Evolutionary conservation across 2,797 vertebrate genomes (phyloP).

Genomic region (Alcedo atthis): DNA sequence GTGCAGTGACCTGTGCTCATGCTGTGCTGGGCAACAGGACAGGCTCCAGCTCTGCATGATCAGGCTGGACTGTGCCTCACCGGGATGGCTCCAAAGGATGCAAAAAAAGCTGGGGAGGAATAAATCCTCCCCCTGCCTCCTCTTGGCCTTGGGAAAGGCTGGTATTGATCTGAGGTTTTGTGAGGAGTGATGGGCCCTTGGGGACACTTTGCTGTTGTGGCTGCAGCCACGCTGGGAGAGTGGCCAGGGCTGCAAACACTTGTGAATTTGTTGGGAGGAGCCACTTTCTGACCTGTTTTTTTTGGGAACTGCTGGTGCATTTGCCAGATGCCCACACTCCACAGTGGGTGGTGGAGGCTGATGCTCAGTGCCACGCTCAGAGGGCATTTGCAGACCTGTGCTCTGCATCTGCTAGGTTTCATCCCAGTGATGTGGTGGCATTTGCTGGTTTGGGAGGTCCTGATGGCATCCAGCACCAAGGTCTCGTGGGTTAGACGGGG

Average conservation of each 20-base stretch:
- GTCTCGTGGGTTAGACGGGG: background rate
- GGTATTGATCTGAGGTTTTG: constrained; percentile 49
- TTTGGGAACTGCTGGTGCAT: background rate
- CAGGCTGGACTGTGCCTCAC: background rate
- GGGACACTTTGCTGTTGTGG: background rate
- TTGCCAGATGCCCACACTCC: background rate
- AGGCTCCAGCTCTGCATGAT: fast-evolving
- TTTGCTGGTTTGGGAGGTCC: background rate
- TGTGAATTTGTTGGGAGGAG: background rate
- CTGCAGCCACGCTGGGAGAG: background rate
- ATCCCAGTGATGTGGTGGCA: fast-evolving
- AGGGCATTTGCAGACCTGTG: background rate
- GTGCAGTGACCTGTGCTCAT: fast-evolving
- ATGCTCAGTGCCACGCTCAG: background rate
- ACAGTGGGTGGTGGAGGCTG: background rate
- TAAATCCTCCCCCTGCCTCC: constrained; percentile 13
- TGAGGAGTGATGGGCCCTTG: background rate
- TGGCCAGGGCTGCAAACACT: background rate
- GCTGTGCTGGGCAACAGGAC: fast-evolving
- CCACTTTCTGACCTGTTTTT: constrained; percentile 39
- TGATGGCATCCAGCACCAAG: fast-evolving
- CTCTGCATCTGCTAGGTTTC: fast-evolving
- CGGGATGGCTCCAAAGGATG: background rate
- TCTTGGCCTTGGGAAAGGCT: background rate
- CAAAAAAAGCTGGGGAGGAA: background rate